Conservation (phyloP, 1,140 invertebrate species). For the Diorhabda sublineata region DNA sequence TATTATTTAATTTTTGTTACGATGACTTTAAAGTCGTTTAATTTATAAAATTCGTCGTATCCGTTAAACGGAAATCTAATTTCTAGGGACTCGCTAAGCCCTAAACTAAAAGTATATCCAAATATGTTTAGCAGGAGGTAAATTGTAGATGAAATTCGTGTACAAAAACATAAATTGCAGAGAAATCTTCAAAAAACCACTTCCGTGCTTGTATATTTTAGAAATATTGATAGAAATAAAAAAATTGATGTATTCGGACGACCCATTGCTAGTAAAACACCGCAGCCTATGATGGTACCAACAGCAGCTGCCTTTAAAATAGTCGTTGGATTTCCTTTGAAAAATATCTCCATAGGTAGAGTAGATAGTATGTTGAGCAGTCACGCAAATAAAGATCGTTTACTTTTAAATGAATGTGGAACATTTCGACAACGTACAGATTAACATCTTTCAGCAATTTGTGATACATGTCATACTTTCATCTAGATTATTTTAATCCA, state of each 20-base stretch:
- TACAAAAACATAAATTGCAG: no score
- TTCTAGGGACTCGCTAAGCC: no score
- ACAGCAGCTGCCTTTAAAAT: slow-evolving; percentile 76
- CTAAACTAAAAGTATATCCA: no score
- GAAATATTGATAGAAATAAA: no score
- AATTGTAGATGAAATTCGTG: no score
- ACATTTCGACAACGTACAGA: slow-evolving; percentile 77
- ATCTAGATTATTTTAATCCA: slow-evolving; percentile 88
- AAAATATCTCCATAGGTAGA: slow-evolving; percentile 57
- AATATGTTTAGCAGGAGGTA: no score
- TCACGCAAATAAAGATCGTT: slow-evolving; percentile 51
- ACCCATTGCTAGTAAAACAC: slow-evolving; percentile 35
- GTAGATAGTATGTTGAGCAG: slow-evolving; percentile 55
- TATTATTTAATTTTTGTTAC: no score
- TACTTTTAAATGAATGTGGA: slow-evolving; percentile 65
- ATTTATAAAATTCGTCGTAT: no score
- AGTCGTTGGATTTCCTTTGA: slow-evolving; percentile 74
- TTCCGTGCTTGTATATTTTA: no score
- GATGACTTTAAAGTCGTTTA: no score
- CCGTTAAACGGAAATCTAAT: no score
- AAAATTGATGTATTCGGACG: slow-evolving; percentile 49
- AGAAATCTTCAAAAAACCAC: no score
- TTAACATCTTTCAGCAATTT: slow-evolving; percentile 86
- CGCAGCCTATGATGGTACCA: slow-evolving; percentile 62
- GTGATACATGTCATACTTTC: slow-evolving; percentile 95